These are phyloP conservation scores for Azorinus chamasolen DNA, from an alignment of 2,888 invertebrate species.

Conservation along the genomic window DNA sequence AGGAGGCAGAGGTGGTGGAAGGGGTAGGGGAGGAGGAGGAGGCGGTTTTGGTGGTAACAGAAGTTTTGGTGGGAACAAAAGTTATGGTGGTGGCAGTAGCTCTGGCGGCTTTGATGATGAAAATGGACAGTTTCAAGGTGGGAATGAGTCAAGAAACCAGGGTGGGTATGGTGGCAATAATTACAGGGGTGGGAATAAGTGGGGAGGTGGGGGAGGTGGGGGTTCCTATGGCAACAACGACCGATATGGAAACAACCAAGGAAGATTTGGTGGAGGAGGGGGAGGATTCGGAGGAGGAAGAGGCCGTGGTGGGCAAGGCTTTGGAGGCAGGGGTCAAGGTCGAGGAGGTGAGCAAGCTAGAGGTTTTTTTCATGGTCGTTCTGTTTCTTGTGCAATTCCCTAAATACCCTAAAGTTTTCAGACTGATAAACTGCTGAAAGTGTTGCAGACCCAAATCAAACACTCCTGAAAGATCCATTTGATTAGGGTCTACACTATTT, in stretches of 20 bases:
- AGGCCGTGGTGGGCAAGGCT: conserved; percentile 20
- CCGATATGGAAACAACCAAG: background rate
- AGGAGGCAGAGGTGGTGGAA: conserved; percentile 81
- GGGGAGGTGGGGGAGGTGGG: background rate
- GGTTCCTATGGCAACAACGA: background rate
- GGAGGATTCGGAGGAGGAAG: conserved; percentile 4
- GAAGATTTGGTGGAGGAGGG: background rate
- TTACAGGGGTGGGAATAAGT: background rate
- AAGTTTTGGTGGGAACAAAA: conserved; percentile 2
- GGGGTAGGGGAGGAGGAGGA: conserved; percentile 66
- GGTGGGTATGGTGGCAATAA: background rate
- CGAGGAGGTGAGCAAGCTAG: background rate
- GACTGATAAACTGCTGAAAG: no score
- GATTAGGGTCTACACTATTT: no score
- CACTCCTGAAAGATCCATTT: no score
- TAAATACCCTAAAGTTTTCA: no score
- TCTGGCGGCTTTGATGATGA: conserved; percentile 64
- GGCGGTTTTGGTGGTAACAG: conserved; percentile 70
- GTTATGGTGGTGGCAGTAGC: conserved; percentile 26
- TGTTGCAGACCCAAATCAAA: no score
- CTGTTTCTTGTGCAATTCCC: background rate
- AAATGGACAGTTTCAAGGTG: conserved; percentile 38
- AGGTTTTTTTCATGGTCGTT: background rate
- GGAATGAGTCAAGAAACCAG: conserved; percentile 17
- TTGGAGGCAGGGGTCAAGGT: conserved; percentile 21